A percentile compares a stretch with the other conserved stretches of the same genome.
Evolutionary conservation across 2,113 vertebrate species (phyloP).

Genomic region (Podarcis cretensis): DNA sequence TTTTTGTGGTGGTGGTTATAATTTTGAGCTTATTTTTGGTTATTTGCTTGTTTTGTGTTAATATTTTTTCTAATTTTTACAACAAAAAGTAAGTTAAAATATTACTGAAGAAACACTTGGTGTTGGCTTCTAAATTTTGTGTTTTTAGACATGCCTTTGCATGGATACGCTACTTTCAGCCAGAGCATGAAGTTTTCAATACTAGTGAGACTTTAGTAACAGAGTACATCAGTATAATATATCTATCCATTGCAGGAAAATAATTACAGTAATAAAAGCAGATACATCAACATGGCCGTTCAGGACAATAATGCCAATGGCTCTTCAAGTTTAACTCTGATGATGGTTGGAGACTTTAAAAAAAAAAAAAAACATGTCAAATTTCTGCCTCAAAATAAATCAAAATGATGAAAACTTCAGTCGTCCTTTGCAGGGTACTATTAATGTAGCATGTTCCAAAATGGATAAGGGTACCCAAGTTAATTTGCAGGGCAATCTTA

Average conservation of each 20-base stretch:
- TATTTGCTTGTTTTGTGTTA: not conserved
- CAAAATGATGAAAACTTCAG: not conserved
- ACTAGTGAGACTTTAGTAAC: not conserved
- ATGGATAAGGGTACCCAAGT: not conserved
- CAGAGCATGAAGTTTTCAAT: not conserved
- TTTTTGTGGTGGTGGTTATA: slow-evolving; percentile 42
- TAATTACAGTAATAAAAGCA: not conserved
- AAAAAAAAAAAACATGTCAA: not conserved
- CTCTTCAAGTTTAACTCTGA: not conserved
- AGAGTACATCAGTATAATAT: not conserved
- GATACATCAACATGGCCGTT: not conserved
- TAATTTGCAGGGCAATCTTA: not conserved
- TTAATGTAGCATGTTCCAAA: not conserved
- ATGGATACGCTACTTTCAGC: not conserved
- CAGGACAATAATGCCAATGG: not conserved
- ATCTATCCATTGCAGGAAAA: not conserved
- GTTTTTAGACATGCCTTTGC: not conserved
- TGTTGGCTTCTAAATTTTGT: not conserved
- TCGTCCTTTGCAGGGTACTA: not conserved
- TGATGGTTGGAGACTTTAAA: too few species aligned
- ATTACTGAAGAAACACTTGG: slow-evolving; percentile 4
- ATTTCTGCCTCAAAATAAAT: not conserved
- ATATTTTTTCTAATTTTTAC: not conserved
- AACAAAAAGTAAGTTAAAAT: not conserved
- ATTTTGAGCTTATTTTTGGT: slow-evolving; percentile 40